These are phyloP conservation scores for Dasyornis broadbenti DNA, from an alignment of 2,113 vertebrate species.

Conservation along the genomic window DNA sequence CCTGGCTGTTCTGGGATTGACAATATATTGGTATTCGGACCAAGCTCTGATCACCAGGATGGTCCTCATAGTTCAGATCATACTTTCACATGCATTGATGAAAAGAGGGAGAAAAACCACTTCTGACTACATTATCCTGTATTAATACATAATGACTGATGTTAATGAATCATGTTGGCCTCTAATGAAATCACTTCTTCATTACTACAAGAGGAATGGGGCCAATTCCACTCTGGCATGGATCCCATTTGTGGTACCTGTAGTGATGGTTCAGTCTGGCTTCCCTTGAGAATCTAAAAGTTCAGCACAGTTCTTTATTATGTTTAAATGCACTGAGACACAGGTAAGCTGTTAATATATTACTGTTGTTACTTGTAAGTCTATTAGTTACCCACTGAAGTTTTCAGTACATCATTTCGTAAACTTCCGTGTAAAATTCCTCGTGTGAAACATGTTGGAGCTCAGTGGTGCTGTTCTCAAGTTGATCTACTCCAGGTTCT, in stretches of 20 bases:
- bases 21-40: background rate
- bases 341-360: background rate
- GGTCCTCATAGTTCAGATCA: background rate
- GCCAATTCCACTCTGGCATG: background rate
- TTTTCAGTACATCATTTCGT: background rate
- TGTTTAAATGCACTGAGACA: background rate
- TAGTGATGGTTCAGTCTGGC: background rate
- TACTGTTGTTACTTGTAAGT: background rate
- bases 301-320: background rate
- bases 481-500: background rate
- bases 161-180: background rate
- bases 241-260: background rate
- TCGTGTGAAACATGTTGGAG: background rate
- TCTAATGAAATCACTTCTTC: background rate
- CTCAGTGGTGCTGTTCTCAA: background rate
- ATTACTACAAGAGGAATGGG: background rate
- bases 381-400: background rate
- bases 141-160: background rate
- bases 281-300: background rate
- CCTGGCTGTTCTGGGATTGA: background rate
- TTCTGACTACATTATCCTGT: background rate
- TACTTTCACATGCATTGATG: background rate
- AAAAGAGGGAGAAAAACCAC: background rate
- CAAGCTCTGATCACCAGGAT: background rate
- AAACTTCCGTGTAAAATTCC: background rate